A percentile compares a stretch with the other conserved stretches of the same genome.
These are phyloP conservation scores for Anser cygnoides DNA, from an alignment of 2,113 vertebrate species.

Conservation along the genomic window DNA sequence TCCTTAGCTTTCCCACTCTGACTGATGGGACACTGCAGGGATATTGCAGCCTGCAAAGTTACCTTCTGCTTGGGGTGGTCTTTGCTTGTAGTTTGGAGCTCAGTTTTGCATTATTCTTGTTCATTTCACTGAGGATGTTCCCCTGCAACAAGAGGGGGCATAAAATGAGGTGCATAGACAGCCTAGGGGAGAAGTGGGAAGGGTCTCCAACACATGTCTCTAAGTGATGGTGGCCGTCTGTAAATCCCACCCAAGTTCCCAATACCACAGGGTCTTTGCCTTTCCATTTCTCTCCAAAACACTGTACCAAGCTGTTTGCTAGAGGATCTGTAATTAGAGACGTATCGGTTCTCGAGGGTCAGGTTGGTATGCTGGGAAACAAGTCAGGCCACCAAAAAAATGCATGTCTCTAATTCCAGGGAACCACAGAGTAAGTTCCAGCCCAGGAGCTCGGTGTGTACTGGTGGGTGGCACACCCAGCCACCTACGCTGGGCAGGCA, in stretches of 20 bases:
- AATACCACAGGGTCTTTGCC: neutral
- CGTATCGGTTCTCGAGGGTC: neutral
- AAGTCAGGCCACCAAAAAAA: conserved; percentile 21
- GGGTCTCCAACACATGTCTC: fast-evolving
- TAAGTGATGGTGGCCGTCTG: neutral
- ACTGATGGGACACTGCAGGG: neutral
- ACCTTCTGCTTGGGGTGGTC: neutral
- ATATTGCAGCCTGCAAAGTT: neutral
- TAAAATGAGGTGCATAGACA: neutral
- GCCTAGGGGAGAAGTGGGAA: neutral
- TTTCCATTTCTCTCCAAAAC: neutral
- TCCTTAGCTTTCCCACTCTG: neutral
- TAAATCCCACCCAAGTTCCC: neutral
- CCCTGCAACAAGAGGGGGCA: neutral
- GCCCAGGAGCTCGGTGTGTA: neutral
- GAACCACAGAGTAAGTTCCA: neutral
- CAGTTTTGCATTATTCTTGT: neutral
- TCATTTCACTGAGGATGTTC: neutral
- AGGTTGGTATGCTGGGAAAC: conserved; percentile 12
- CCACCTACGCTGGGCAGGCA: neutral
- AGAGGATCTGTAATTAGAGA: conserved; percentile 14
- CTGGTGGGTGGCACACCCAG: neutral
- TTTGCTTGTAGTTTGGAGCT: neutral
- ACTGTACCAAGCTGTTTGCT: neutral
- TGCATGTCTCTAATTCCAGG: neutral